phyloP scores from a whole-genome alignment of 2,797 vertebrate species.

The Crocodylus rhombifer region DNA sequence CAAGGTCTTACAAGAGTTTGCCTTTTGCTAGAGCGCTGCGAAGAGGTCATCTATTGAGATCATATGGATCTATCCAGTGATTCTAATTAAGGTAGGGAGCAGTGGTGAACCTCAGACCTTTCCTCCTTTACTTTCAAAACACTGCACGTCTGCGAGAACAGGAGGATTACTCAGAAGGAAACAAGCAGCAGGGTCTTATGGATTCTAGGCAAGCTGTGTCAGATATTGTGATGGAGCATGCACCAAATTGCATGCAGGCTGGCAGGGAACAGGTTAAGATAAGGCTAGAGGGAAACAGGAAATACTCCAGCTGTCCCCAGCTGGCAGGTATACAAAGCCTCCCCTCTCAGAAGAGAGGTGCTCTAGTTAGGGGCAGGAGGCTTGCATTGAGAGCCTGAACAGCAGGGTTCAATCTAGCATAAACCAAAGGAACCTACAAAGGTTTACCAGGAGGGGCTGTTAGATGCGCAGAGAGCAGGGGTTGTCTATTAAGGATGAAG shows the following conservation, averaged over 20 bases:
- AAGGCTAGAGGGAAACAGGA: constrained; percentile 48
- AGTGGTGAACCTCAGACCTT: background rate
- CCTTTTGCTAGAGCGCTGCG: background rate
- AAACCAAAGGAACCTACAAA: constrained; percentile 70
- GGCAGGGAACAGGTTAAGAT: constrained; percentile 60
- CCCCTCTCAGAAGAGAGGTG: constrained; percentile 60
- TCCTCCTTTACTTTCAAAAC: background rate
- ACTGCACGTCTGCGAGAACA: constrained; percentile 2
- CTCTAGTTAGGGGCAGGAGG: constrained; percentile 62
- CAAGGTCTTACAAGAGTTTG: background rate
- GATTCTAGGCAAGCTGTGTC: constrained; percentile 17
- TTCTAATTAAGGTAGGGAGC: constrained; percentile 10
- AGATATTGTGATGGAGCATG: background rate
- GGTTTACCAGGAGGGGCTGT: constrained; percentile 55
- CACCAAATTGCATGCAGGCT: background rate
- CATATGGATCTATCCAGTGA: background rate
- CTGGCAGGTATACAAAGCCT: constrained; percentile 41
- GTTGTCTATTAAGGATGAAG: constrained; percentile 68
- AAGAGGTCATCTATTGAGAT: background rate
- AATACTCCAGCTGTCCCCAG: constrained; percentile 43
- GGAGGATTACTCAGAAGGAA: background rate
- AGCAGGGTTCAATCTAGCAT: constrained; percentile 60
- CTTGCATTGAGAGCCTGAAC: constrained; percentile 36
- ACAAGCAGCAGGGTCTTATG: background rate
- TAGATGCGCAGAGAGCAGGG: constrained; percentile 47